Evolutionary conservation across 2,797 vertebrate genomes (phyloP).

Genomic region (Zalophus californianus): DNA sequence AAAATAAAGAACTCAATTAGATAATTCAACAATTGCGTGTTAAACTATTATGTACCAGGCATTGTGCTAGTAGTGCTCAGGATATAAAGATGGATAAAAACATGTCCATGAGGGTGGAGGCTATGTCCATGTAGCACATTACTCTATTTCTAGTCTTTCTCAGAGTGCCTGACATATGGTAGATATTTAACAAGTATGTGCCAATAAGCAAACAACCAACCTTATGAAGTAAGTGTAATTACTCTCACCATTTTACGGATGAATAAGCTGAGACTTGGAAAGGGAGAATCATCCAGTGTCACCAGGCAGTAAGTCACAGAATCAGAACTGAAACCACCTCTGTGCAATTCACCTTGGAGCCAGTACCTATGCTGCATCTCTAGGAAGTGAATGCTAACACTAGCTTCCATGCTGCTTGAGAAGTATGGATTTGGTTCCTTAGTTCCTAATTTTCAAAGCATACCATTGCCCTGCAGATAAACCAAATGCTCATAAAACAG

Average conservation of each 20-base stretch:
- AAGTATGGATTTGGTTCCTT: not conserved
- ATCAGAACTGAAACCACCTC: not conserved
- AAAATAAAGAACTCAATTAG: not conserved
- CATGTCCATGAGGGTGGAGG: not conserved
- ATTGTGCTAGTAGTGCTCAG: not conserved
- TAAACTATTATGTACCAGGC: not conserved
- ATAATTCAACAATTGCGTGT: not conserved
- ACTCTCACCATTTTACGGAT: not conserved
- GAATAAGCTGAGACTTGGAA: not conserved
- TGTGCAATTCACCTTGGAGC: not conserved
- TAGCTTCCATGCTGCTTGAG: not conserved
- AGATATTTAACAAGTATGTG: not conserved
- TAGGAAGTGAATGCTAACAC: not conserved
- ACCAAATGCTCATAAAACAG: not conserved
- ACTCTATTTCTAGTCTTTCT: not conserved
- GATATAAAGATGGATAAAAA: not conserved
- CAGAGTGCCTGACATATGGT: not conserved
- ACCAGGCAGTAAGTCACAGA: not conserved
- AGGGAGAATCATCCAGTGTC: not conserved
- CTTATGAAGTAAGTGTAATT: not conserved
- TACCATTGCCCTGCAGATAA: not conserved
- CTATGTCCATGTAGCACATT: not conserved
- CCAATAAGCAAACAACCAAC: not conserved
- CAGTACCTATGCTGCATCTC: not conserved
- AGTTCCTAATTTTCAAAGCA: not conserved